Percentiles rank a stretch among this genome's conserved stretches.
Conservation (phyloP, 2,113 vertebrate genomes). For the Felis catus region F.catus_Fca126_mat1.0 CM031423.1:45425501-45426000, state of each 20-base stretch:
- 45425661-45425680: background rate
- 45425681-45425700: background rate
- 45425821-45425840: slow-evolving; percentile 13
- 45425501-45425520: background rate
- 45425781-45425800: slow-evolving; percentile 9
- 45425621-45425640: background rate
- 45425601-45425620: background rate
- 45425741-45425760: background rate
- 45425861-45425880: slow-evolving; percentile 30
- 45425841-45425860: slow-evolving; percentile 27
- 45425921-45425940: slow-evolving; percentile 63
- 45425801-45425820: slow-evolving; percentile 22
- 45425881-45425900: background rate
- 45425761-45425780: slow-evolving; percentile 28
- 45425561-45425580: background rate
- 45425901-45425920: slow-evolving; percentile 54
- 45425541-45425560: slow-evolving; percentile 64
- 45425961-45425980: slow-evolving; percentile 79
- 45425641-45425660: background rate
- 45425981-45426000: slow-evolving; percentile 62
- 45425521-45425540: background rate
- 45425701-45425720: slow-evolving; percentile 39
- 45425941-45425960: slow-evolving; percentile 68
- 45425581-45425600: background rate
- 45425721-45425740: background rate